phyloP scores from a whole-genome alignment of 1,140 invertebrate genomes.

The Zophobas atratus region DNA sequence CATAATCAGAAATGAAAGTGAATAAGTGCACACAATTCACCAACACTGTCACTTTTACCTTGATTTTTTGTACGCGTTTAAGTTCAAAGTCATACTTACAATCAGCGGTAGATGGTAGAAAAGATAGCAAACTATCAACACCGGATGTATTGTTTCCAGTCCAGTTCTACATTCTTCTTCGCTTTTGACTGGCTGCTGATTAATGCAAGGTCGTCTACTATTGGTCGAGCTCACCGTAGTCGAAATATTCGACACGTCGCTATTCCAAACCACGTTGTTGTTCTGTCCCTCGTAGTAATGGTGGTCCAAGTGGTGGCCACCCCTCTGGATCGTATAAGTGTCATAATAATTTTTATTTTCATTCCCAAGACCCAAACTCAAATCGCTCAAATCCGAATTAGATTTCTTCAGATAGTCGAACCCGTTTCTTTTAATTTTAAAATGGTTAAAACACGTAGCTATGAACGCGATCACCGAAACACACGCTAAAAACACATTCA shows the following conservation, averaged over 20 bases:
- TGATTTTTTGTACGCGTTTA: too few relatives aligned
- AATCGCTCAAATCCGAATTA: conserved; percentile 63
- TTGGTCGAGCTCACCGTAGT: conserved; percentile 69
- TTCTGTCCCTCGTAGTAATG: conserved; percentile 49
- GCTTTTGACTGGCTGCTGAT: conserved; percentile 51
- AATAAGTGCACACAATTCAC: too few relatives aligned
- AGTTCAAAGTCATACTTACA: conserved; percentile 68
- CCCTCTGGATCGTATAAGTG: conserved; percentile 63
- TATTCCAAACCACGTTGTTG: conserved; percentile 56
- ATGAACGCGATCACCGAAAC: conserved; percentile 64
- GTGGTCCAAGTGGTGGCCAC: conserved; percentile 39
- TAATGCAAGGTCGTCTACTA: conserved; percentile 66
- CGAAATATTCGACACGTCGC: conserved; percentile 65
- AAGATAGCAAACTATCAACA: conserved; percentile 70
- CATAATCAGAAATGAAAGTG: conserved; percentile 3
- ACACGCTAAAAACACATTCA: conserved; percentile 68
- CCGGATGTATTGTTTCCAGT: conserved; percentile 69
- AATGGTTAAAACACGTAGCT: conserved; percentile 61
- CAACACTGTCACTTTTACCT: too few relatives aligned
- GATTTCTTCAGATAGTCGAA: conserved; percentile 66
- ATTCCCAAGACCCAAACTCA: conserved; percentile 58
- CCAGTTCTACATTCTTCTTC: conserved; percentile 65
- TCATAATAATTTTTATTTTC: conserved; percentile 63
- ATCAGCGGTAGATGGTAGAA: conserved; percentile 73
- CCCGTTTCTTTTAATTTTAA: conserved; percentile 55